These are phyloP conservation scores for Phrynocephalus versicolor DNA, from an alignment of 2,113 vertebrate species.

Conservation along the genomic window DNA sequence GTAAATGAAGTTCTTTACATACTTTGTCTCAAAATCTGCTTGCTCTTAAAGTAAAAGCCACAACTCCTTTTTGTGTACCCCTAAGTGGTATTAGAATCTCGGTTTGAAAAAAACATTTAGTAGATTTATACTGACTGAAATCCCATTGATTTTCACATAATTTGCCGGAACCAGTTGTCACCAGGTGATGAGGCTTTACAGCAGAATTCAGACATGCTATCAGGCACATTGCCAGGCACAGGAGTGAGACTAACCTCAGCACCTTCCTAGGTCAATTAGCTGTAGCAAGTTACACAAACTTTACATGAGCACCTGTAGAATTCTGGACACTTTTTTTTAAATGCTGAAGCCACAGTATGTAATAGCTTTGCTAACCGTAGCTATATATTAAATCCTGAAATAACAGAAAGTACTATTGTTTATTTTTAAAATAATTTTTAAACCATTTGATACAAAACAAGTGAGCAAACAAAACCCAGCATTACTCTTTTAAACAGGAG, in stretches of 20 bases:
- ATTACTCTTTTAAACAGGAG: neutral
- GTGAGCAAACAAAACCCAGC: neutral
- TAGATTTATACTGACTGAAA: neutral
- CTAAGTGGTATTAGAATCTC: neutral
- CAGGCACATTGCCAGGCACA: no score
- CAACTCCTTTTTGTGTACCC: neutral
- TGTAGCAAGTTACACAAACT: no score
- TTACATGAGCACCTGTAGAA: no score
- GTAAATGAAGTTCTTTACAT: conserved; percentile 64
- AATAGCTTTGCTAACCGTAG: neutral
- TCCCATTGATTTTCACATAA: no score
- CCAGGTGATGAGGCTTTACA: no score
- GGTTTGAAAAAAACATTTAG: neutral
- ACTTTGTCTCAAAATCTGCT: neutral
- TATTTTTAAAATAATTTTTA: neutral
- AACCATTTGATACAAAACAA: neutral
- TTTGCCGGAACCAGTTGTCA: no score
- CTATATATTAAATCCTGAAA: no score
- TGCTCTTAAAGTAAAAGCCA: neutral
- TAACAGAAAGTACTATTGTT: no score
- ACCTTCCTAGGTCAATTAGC: no score
- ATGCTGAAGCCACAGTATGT: neutral
- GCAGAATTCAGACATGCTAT: no score
- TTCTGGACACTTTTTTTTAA: neutral
- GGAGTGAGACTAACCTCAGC: no score